phyloP scores from a whole-genome alignment of 2,888 invertebrate genomes.

The Aspidiotus destructor region DNA sequence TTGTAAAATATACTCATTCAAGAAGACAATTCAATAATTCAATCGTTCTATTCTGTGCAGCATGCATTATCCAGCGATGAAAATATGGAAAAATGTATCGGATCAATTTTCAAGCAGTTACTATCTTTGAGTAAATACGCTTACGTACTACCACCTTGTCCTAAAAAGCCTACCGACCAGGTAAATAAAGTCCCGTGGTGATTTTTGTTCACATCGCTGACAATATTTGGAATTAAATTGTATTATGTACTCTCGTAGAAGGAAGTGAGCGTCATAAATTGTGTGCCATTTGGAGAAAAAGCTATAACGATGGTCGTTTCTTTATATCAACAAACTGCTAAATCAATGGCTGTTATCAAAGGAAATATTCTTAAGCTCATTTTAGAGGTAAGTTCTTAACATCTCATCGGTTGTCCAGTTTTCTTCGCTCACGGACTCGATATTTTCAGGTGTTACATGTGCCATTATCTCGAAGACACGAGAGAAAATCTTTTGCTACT shows the following conservation, averaged over 20 bases:
- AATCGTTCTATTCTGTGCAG: constrained; percentile 38
- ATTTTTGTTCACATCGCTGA: too few relatives aligned
- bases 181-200: constrained; percentile 1
- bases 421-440: not conserved
- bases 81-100: constrained; percentile 54
- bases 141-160: constrained; percentile 49
- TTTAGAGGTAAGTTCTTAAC: constrained; percentile 45
- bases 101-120: constrained; percentile 57
- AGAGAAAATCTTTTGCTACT: constrained; percentile 30
- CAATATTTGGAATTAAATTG: too few relatives aligned
- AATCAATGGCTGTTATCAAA: constrained; percentile 59
- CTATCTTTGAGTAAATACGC: constrained; percentile 59
- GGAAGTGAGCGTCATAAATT: constrained; percentile 70
- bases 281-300: constrained; percentile 77
- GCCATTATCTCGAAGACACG: constrained; percentile 67
- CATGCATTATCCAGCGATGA: constrained; percentile 52
- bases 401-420: constrained; percentile 10
- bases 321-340: constrained; percentile 63
- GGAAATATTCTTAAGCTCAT: constrained; percentile 62
- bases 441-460: constrained; percentile 55
- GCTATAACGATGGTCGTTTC: constrained; percentile 63
- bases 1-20: not conserved
- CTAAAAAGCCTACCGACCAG: constrained; percentile 24
- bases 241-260: constrained; percentile 43
- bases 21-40: not conserved